Evolutionary conservation across 2,888 invertebrate genomes (phyloP), one percentile per base, ranked within the genome.

Genomic region (Aromia moschata): DNA sequence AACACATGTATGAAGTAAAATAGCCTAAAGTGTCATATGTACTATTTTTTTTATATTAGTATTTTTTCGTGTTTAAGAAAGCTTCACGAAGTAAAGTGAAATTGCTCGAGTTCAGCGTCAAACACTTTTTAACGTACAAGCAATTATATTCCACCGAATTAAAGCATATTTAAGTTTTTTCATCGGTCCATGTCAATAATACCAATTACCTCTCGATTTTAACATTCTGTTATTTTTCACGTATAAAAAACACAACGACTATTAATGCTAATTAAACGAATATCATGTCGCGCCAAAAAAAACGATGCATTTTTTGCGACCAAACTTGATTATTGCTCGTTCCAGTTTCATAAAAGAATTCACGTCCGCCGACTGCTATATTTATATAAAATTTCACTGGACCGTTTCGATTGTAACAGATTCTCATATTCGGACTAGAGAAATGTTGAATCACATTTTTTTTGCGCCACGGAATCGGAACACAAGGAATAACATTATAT

Each of bases 401-500:
- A 43, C 20, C 43, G 43, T 43, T 43, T 20, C 18, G 25, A 20
- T 43, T 43, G 43, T 43, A 43, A 43, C 14, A 43, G 16, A 33
- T 33, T 10, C n/a, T 5, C n/a, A 33, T 20, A 12, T 43, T 43
- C 25, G 14, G 25, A 25, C 2, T 3, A 9, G 25, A n/a, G 43
- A 43, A 43, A 12, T 12, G 25, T 18, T 25, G 25, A 25, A 25
- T 25, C 25, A 25, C 7, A 25, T 25, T 25, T 25, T 25, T 25
- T 25, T 3, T 7, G 25, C 7, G 25, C 25, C 7, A 25, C 7
- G 7, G 3, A 25, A 25, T 7, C 25, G 25, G 25, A 25, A 5
- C 25, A 25, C n/a, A n/a, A n/a, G n/a, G n/a, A n/a, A n/a, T n/a
- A n/a, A n/a, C n/a, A n/a, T n/a, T n/a, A n/a, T n/a, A n/a, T n/a